Evolutionary conservation across 2,888 invertebrate genomes (phyloP), one percentile per base, ranked within the genome.

Genomic region (Achlya flavicornis): DNA sequence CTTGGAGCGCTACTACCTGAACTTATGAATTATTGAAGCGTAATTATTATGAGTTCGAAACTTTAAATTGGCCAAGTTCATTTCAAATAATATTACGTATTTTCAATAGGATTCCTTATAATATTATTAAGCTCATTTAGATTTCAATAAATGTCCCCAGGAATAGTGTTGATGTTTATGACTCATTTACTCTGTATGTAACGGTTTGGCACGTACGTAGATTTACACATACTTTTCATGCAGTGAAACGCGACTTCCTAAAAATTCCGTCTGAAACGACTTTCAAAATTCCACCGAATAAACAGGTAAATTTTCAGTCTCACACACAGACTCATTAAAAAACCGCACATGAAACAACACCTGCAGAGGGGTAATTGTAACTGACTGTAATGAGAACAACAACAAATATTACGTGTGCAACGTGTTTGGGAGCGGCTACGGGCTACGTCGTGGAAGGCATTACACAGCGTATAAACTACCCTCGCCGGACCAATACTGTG

Each of bases 401-500:
- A 53, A 53, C 53, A 53, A 53, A 53, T 19, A 53, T 53, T 58
- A 66, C 64, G 64, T 63, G 66, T 66, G 64, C 61, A 67, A 59
- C 63, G 65, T 65, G 61, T 63, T 60, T 65, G 69, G 65, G 67
- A 67, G 73, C 65, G 65, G 66, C 60, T 64, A 61, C 62, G 61
- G 61, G 71, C 67, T 73, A 68, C 68, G 69, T 69, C 67, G 70
- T 75, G 74, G 71, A 75, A 73, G 74, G 81, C 77, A 85, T 83
- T 85, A 84, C 74, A 73, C 69, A 72, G 74, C 75, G 74, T 79
- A 81, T 78, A 84, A 87, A 88, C 82, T 80, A 80, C 83, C 79
- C 87, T 83, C 85, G 63, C 66, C 73, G 86, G 88, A 69, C 81
- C 85, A 83, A 87, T 85, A 80, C 85, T 76, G 85, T 86, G 85